A percentile compares a stretch with the other conserved stretches of the same genome.
These are phyloP conservation scores for Oxyteleia sp. DNA, from an alignment of 2,888 invertebrate genomes.

Conservation along the genomic window DNA sequence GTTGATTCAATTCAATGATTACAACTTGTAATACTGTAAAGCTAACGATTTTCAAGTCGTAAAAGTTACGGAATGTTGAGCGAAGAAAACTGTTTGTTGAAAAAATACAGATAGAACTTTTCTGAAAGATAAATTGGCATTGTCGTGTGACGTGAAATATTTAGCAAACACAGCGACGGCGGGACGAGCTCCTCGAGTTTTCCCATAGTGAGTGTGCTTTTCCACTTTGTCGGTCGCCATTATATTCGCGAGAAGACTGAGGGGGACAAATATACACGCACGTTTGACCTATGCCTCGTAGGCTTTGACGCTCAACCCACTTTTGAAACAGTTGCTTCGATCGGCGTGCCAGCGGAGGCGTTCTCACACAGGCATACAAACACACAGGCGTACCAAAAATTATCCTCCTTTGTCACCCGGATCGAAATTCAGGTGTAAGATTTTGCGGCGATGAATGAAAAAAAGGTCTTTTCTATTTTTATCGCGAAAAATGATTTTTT, in stretches of 20 bases:
- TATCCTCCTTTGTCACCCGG: conserved; percentile 23
- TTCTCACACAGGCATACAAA: conserved; percentile 23
- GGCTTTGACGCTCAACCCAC: conserved; percentile 75
- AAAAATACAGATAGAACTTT: too few species aligned
- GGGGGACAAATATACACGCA: conserved; percentile 61
- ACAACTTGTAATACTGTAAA: too few species aligned
- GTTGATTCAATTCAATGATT: too few species aligned
- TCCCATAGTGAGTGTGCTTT: conserved; percentile 58
- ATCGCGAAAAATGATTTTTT: too few species aligned
- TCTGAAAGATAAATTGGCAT: conserved; percentile 27
- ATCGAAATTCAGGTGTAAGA: neutral
- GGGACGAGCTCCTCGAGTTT: conserved; percentile 35
- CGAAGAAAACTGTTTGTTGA: too few species aligned
- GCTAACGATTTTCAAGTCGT: neutral
- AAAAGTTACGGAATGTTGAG: neutral
- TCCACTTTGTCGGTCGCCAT: conserved; percentile 47
- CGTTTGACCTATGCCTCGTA: conserved; percentile 69
- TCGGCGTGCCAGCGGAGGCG: conserved; percentile 56
- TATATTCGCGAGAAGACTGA: conserved; percentile 46
- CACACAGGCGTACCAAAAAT: conserved; percentile 19
- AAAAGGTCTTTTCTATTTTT: too few species aligned
- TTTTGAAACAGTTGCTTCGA: conserved; percentile 69
- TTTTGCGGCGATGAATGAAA: neutral
- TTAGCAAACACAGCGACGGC: conserved; percentile 31
- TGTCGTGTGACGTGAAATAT: conserved; percentile 36